Percentiles rank a stretch among this genome's conserved stretches.
phyloP scores from a whole-genome alignment of 1,140 invertebrate species.

The Tetranychus urticae region DNA sequence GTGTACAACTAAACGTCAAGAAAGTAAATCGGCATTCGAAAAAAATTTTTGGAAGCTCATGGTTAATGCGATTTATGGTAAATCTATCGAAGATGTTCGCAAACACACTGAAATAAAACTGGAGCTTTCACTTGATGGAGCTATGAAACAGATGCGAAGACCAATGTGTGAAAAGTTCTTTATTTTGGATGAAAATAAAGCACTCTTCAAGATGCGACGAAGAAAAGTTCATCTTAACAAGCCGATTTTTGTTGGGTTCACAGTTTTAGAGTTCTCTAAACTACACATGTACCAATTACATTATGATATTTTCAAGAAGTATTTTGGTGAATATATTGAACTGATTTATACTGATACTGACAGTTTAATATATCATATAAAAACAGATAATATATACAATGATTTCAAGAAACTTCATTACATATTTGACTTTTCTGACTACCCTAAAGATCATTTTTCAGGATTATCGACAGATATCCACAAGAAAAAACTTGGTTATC shows the following conservation, averaged over 20 bases:
- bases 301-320: conserved; percentile 15
- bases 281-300: conserved; percentile 17
- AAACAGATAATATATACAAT: conserved; percentile 21
- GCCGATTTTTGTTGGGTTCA: conserved; percentile 14
- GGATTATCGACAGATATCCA: background rate
- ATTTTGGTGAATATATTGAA: conserved; percentile 15
- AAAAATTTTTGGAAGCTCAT: conserved; percentile 20
- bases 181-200: background rate
- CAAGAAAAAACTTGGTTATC: background rate
- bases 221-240: conserved; percentile 12
- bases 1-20: conserved; percentile 18
- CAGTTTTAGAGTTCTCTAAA: conserved; percentile 14
- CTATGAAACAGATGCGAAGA: conserved; percentile 18
- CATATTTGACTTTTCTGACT: too few species aligned
- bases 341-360: conserved; percentile 24
- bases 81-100: conserved; percentile 26
- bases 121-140: conserved; percentile 15
- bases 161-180: conserved; percentile 18
- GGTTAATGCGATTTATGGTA: conserved; percentile 25
- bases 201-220: conserved; percentile 11
- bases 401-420: conserved; percentile 15
- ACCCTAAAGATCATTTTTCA: too few species aligned
- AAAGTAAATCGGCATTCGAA: conserved; percentile 16
- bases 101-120: conserved; percentile 22
- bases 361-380: conserved; percentile 19